Percentiles rank a stretch among this genome's conserved stretches.
phyloP scores from a whole-genome alignment of 53 echinoderm and acorn worm genomes.

The Henricia sp. region DNA sequence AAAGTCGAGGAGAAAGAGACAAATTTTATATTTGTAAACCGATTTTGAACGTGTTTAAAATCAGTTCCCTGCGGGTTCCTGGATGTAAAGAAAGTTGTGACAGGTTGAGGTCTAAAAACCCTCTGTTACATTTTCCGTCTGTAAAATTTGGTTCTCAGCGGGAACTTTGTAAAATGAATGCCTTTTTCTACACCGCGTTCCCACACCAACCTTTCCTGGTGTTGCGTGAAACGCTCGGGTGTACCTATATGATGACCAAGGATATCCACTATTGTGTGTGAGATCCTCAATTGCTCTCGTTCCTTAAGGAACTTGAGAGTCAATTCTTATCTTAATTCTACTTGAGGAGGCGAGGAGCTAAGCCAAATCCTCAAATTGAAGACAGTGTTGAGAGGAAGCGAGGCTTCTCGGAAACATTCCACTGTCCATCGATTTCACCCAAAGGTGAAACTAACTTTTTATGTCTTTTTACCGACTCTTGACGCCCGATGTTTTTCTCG shows the following conservation, averaged over 20 bases:
- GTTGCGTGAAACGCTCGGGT: slow-evolving; percentile 34
- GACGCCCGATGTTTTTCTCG: slow-evolving; percentile 47
- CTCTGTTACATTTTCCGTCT: slow-evolving; percentile 34
- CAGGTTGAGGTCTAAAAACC: neutral
- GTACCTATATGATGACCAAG: slow-evolving; percentile 56
- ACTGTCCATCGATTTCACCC: slow-evolving; percentile 29
- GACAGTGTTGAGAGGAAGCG: slow-evolving; percentile 56
- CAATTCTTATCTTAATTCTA: slow-evolving; percentile 26
- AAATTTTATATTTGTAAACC: slow-evolving; percentile 57
- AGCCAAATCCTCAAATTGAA: slow-evolving; percentile 2
- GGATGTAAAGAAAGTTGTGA: slow-evolving; percentile 51
- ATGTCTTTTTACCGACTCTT: slow-evolving; percentile 40
- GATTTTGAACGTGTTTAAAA: slow-evolving; percentile 49
- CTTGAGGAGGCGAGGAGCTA: slow-evolving; percentile 11
- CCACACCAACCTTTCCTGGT: slow-evolving; percentile 32
- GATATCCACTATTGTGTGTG: slow-evolving; percentile 39
- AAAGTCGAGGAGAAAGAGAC: slow-evolving; percentile 15
- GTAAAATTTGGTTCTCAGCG: slow-evolving; percentile 52
- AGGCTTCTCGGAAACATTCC: slow-evolving; percentile 58
- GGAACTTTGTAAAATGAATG: slow-evolving; percentile 55
- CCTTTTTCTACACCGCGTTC: slow-evolving; percentile 36
- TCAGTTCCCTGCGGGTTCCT: slow-evolving; percentile 27
- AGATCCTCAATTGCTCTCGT: slow-evolving; percentile 40
- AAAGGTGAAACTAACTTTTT: slow-evolving; percentile 11
- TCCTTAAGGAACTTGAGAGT: slow-evolving; percentile 20